Evolutionary conservation across 2,797 vertebrate species (phyloP).

Genomic region (Halcyon chelicuti): DNA sequence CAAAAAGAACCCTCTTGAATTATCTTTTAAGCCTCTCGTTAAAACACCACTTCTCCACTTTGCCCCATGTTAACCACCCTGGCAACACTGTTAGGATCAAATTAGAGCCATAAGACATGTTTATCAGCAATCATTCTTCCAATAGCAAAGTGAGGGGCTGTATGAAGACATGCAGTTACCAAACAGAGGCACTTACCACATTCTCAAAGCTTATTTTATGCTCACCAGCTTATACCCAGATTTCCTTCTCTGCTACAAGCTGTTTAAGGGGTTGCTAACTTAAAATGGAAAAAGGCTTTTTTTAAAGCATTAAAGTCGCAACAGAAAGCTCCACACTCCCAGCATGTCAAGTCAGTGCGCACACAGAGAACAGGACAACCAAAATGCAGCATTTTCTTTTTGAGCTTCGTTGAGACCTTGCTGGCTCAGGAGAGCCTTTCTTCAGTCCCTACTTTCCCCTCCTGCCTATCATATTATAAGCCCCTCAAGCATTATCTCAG

Average conservation of each 20-base stretch:
- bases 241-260: constrained; percentile 13
- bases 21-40: neutral
- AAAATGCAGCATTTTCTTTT: neutral
- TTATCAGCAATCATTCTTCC: neutral
- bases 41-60: neutral
- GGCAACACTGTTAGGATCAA: neutral
- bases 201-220: constrained; percentile 20
- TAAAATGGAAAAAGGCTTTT: constrained; percentile 14
- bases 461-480: neutral
- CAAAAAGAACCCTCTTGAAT: neutral
- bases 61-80: neutral
- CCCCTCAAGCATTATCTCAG: neutral
- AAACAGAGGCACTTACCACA: neutral
- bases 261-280: constrained; percentile 33
- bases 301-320: neutral
- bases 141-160: neutral
- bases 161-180: neutral
- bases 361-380: neutral
- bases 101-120: neutral
- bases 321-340: neutral
- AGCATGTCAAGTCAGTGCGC: neutral
- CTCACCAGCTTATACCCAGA: constrained; percentile 7
- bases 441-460: neutral
- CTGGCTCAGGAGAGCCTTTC: neutral
- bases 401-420: neutral